Percentiles rank a stretch among this genome's conserved stretches.
phyloP scores from a whole-genome alignment of 2,888 invertebrate genomes.

The Thereva nobilitata region DNA sequence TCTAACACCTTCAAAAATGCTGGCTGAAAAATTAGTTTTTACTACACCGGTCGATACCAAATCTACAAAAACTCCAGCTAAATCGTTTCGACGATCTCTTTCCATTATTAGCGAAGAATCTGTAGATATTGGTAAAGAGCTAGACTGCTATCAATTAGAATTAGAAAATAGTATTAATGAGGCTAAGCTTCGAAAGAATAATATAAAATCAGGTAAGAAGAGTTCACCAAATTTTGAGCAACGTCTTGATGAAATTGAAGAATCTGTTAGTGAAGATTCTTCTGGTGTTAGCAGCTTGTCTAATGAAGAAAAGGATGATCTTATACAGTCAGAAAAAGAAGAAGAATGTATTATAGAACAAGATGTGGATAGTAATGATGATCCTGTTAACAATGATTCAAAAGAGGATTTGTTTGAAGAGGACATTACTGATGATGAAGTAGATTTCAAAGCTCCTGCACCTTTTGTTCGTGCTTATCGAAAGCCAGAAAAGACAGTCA shows the following conservation, averaged over 20 bases:
- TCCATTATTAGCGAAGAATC: conserved; percentile 54
- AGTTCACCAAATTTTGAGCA: conserved; percentile 28
- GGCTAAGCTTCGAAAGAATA: conserved; percentile 52
- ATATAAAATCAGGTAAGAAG: conserved; percentile 19
- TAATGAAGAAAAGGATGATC: neutral
- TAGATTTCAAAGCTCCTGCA: conserved; percentile 51
- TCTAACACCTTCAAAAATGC: conserved; percentile 53
- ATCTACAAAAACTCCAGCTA: conserved; percentile 27
- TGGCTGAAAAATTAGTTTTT: conserved; percentile 55
- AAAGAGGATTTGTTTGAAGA: conserved; percentile 31
- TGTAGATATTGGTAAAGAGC: conserved; percentile 56
- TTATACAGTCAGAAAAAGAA: neutral
- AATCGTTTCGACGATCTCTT: conserved; percentile 44
- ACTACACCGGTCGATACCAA: conserved; percentile 47
- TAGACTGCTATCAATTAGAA: conserved; percentile 57
- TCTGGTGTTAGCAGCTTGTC: too few species aligned
- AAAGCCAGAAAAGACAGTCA: conserved; percentile 38
- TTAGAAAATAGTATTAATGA: conserved; percentile 59
- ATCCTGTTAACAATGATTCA: conserved; percentile 1
- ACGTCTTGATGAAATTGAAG: conserved; percentile 16
- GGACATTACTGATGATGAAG: conserved; percentile 45
- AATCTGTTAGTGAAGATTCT: conserved; percentile 3
- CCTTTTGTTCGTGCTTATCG: conserved; percentile 56
- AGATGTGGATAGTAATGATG: conserved; percentile 33
- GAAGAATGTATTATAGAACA: conserved; percentile 45